phyloP scores from a whole-genome alignment of 1,140 invertebrate genomes.

The Steinernema khuongi region DNA sequence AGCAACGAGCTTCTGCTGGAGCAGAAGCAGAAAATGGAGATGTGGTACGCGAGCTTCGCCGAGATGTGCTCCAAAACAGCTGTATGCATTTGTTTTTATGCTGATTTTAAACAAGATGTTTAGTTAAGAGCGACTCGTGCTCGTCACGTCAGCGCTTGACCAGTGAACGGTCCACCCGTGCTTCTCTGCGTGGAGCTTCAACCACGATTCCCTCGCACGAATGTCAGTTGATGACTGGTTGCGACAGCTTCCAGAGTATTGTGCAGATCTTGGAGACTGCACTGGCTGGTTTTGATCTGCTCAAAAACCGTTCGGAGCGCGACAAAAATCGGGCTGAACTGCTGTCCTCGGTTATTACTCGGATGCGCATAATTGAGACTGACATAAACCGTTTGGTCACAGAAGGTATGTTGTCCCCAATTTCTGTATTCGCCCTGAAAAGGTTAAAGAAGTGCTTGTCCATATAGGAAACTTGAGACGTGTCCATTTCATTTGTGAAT shows the following conservation, averaged over 20 bases:
- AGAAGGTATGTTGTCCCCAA: too few relatives aligned
- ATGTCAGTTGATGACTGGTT: neutral
- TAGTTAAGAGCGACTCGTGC: neutral
- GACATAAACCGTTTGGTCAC: constrained; percentile 6
- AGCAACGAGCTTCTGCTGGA: neutral
- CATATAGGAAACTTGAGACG: too few relatives aligned
- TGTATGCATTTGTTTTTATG: neutral
- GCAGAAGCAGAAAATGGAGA: neutral
- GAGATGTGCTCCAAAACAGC: neutral
- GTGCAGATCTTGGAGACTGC: neutral
- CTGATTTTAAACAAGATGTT: neutral
- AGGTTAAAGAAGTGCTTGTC: too few relatives aligned
- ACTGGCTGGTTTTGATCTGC: neutral
- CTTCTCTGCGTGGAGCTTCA: neutral
- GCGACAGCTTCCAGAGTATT: neutral
- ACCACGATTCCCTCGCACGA: constrained; percentile 7
- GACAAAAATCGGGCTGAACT: neutral
- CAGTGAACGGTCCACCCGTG: neutral
- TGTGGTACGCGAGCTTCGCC: neutral
- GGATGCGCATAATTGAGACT: neutral
- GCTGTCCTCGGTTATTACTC: neutral
- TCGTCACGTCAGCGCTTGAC: neutral
- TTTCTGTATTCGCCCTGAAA: too few relatives aligned
- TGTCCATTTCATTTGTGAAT: neutral
- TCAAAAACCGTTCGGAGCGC: neutral